phyloP scores from a whole-genome alignment of 35 echinoderm and acorn worm species.

The Strongylocentrotus purpuratus region DNA sequence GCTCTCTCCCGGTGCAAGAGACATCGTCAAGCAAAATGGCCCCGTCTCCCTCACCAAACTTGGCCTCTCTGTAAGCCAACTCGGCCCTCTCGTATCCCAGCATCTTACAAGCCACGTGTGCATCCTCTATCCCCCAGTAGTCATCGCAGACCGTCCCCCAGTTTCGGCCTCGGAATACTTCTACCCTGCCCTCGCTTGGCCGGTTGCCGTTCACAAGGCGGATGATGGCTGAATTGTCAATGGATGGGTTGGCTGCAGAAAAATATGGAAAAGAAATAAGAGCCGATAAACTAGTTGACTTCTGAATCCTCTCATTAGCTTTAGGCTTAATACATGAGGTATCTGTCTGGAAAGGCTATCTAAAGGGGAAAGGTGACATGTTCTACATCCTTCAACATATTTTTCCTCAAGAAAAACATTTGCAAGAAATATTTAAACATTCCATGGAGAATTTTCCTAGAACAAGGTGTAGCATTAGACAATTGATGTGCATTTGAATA shows the following conservation, averaged over 20 bases:
- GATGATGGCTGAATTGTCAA: background rate
- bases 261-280: background rate
- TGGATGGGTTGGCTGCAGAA: background rate
- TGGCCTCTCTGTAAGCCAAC: background rate
- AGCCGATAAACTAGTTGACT: too few relatives aligned
- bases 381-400: too few relatives aligned
- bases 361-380: too few relatives aligned
- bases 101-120: slow-evolving; percentile 54
- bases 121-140: slow-evolving; percentile 50
- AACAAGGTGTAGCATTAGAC: too few relatives aligned
- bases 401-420: too few relatives aligned
- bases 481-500: too few relatives aligned
- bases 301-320: too few relatives aligned
- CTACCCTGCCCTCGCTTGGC: slow-evolving; percentile 58
- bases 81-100: slow-evolving; percentile 17
- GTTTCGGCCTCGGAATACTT: slow-evolving; percentile 15
- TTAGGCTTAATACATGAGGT: too few relatives aligned
- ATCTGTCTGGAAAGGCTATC: too few relatives aligned
- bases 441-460: too few relatives aligned
- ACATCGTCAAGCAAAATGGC: slow-evolving; percentile 59
- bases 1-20: slow-evolving; percentile 49
- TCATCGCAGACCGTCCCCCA: slow-evolving; percentile 70
- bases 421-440: too few relatives aligned
- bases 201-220: slow-evolving; percentile 41
- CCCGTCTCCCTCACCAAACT: slow-evolving; percentile 43